Evolutionary conservation across 2,888 invertebrate genomes (phyloP).

Genomic region (Lamellibrachia columna): DNA sequence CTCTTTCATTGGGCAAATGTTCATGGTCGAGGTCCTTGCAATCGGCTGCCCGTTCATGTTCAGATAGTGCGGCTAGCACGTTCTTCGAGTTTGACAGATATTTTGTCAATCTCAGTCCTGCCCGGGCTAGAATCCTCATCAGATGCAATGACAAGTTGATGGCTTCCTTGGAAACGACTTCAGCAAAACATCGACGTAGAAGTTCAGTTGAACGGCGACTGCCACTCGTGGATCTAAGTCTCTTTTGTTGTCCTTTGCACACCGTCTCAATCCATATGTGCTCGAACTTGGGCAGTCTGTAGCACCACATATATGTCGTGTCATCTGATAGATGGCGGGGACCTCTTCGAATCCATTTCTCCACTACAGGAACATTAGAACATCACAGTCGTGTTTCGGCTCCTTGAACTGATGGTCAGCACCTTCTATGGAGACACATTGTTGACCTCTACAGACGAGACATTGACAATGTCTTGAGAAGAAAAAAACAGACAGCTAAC

Average conservation of each 20-base stretch:
- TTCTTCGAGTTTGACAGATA: slow-evolving; percentile 23
- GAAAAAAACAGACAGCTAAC: too few relatives aligned
- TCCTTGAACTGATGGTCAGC: not conserved
- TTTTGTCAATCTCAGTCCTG: slow-evolving; percentile 34
- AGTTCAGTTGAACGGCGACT: not conserved
- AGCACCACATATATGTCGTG: slow-evolving; percentile 23
- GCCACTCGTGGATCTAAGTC: not conserved
- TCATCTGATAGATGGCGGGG: slow-evolving; percentile 18
- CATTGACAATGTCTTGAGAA: too few relatives aligned
- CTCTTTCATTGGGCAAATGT: not conserved
- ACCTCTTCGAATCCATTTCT: not conserved
- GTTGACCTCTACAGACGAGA: too few relatives aligned
- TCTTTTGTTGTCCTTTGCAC: slow-evolving; percentile 17
- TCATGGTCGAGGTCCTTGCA: not conserved
- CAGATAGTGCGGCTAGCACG: not conserved
- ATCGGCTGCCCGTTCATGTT: not conserved
- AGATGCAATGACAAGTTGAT: not conserved
- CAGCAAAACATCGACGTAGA: slow-evolving; percentile 21
- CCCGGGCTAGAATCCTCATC: not conserved
- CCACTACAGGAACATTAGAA: slow-evolving; percentile 19
- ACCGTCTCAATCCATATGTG: not conserved
- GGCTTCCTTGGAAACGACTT: not conserved
- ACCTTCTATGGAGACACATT: too few relatives aligned
- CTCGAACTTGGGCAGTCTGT: slow-evolving; percentile 14
- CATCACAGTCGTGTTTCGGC: slow-evolving; percentile 13